Evolutionary conservation across 2,888 invertebrate species (phyloP).

Genomic region (Heteromyza rotundicornis): DNA sequence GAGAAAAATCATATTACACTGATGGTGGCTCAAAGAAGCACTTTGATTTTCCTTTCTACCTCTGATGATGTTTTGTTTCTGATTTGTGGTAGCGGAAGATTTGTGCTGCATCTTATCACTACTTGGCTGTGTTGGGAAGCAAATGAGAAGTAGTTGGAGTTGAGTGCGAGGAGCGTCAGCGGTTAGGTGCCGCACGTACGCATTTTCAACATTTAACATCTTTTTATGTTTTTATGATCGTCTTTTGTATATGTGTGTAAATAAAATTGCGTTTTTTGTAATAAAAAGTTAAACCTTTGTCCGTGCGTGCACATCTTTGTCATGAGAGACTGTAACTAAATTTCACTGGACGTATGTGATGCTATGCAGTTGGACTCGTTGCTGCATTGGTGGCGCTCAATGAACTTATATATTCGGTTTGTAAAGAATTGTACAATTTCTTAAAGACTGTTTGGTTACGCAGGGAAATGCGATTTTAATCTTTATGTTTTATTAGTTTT

Average conservation of each 20-base stretch:
- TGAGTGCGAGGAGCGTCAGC: no score
- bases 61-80: not conserved
- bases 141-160: no score
- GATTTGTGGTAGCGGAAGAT: no score
- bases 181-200: slow-evolving; percentile 15
- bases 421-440: not conserved
- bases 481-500: slow-evolving; percentile 8
- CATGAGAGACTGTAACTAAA: slow-evolving; percentile 50
- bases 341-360: slow-evolving; percentile 15
- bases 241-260: not conserved
- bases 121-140: not conserved
- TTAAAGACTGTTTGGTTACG: no score
- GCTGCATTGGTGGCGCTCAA: slow-evolving; percentile 30
- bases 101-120: not conserved
- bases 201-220: slow-evolving; percentile 12
- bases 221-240: slow-evolving; percentile 18
- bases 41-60: not conserved
- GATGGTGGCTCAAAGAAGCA: no score
- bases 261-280: not conserved
- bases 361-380: not conserved
- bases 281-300: not conserved
- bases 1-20: slow-evolving; percentile 4
- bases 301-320: no score
- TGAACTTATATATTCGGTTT: slow-evolving; percentile 43
- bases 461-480: not conserved